Conservation (phyloP, 2,797 vertebrate species). For the Neosilurus mollespiculum region DNA sequence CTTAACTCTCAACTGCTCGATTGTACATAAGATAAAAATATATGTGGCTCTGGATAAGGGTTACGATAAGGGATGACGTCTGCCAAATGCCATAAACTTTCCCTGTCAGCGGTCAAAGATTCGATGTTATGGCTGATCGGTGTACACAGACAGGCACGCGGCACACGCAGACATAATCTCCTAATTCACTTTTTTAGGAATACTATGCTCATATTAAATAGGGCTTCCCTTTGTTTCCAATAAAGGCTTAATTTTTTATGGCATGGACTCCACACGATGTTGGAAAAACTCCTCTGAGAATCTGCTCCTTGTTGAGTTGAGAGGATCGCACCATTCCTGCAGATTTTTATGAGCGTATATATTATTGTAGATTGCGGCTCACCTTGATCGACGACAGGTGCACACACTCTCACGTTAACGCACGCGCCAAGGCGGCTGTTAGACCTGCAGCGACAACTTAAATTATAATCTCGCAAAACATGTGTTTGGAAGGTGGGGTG, state of each 20-base stretch:
- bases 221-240: neutral
- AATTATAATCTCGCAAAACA: neutral
- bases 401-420: neutral
- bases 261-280: neutral
- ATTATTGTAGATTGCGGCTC: neutral
- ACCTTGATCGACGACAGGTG: neutral
- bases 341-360: neutral
- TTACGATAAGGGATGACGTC: too few relatives aligned
- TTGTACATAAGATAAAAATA: too few relatives aligned
- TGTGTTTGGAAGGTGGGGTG: neutral
- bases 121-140: too few relatives aligned
- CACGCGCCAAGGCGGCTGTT: neutral
- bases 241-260: neutral
- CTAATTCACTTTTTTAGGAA: neutral
- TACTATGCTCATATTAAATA: neutral
- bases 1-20: too few relatives aligned
- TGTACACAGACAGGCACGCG: too few relatives aligned
- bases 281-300: neutral
- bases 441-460: neutral
- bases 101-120: too few relatives aligned
- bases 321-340: neutral
- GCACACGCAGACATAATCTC: too few relatives aligned
- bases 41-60: too few relatives aligned
- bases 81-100: too few relatives aligned
- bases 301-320: neutral